These are phyloP conservation scores for Danaus chrysippus DNA, from an alignment of 2,888 invertebrate genomes.

Conservation along the genomic window DNA sequence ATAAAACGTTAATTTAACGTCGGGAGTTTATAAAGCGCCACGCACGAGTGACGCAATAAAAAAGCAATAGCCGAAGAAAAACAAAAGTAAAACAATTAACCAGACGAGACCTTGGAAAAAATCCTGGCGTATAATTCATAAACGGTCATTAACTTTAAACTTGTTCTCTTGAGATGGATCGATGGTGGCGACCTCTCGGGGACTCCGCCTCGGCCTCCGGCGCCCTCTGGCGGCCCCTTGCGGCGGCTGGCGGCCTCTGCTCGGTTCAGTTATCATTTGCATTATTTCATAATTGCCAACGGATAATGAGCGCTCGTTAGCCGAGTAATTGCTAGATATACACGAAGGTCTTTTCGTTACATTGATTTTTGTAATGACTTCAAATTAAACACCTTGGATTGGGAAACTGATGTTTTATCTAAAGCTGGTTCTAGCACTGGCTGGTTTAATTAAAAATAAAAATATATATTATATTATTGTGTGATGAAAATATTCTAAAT, in stretches of 20 bases:
- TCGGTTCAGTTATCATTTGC: constrained; percentile 17
- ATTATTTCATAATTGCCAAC: constrained; percentile 21
- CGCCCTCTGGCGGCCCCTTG: constrained; percentile 13
- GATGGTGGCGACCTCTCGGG: constrained; percentile 18
- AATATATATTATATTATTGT: too few relatives aligned
- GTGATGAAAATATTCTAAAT: too few relatives aligned
- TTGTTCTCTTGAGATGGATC: constrained; percentile 25
- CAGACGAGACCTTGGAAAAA: constrained; percentile 26
- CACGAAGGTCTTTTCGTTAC: constrained; percentile 19
- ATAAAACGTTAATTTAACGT: constrained; percentile 1
- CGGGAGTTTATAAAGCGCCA: constrained; percentile 20
- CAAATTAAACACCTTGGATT: constrained; percentile 7
- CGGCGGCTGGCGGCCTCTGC: constrained; percentile 12
- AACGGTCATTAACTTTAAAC: constrained; percentile 35
- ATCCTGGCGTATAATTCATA: constrained; percentile 27
- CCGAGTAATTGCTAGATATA: constrained; percentile 18
- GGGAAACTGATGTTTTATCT: constrained; percentile 2
- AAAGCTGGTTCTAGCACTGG: not conserved
- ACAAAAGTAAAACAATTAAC: constrained; percentile 28
- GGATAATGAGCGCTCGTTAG: constrained; percentile 20
- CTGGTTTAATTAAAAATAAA: too few relatives aligned
- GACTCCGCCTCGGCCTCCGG: constrained; percentile 6
- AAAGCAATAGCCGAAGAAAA: constrained; percentile 22
- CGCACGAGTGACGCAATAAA: constrained; percentile 25
- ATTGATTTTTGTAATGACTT: constrained; percentile 16